Evolutionary conservation across 2,113 vertebrate genomes (phyloP).

Genomic region (Mellivora capensis): DNA sequence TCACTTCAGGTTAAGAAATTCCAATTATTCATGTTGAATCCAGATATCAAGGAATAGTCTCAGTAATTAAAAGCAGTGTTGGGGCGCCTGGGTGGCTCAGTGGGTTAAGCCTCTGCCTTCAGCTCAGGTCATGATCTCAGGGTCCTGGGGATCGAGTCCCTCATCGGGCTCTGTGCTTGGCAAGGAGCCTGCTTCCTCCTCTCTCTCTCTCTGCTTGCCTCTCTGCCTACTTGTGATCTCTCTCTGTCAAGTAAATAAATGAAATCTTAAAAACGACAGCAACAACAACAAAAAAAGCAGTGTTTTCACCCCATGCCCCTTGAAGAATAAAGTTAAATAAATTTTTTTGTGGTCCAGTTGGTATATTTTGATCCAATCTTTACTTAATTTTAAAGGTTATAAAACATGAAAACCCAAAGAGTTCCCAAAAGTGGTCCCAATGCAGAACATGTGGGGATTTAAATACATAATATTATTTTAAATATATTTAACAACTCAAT

Average conservation of each 20-base stretch:
- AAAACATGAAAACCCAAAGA: constrained; percentile 47
- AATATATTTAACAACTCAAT: constrained; percentile 48
- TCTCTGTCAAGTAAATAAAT: too few species aligned
- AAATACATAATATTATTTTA: constrained; percentile 20
- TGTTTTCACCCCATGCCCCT: not conserved
- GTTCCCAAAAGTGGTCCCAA: not conserved
- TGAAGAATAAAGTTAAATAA: constrained; percentile 31
- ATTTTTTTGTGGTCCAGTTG: not conserved
- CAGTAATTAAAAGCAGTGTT: not conserved
- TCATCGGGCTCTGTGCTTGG: too few species aligned
- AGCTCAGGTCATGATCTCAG: too few species aligned
- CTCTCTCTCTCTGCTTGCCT: too few species aligned
- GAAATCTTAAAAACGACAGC: too few species aligned
- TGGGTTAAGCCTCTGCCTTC: too few species aligned
- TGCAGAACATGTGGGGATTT: constrained; percentile 32
- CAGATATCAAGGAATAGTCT: not conserved
- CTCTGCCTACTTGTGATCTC: too few species aligned
- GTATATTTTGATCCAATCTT: constrained; percentile 40
- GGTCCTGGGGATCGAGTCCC: too few species aligned
- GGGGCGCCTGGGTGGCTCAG: too few species aligned
- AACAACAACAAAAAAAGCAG: too few species aligned
- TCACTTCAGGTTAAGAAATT: not conserved
- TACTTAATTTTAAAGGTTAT: constrained; percentile 45
- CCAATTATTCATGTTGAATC: not conserved
- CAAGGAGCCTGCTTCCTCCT: too few species aligned